Evolutionary conservation across 2,113 vertebrate genomes (phyloP).

Genomic region (Fregata magnificens): DNA sequence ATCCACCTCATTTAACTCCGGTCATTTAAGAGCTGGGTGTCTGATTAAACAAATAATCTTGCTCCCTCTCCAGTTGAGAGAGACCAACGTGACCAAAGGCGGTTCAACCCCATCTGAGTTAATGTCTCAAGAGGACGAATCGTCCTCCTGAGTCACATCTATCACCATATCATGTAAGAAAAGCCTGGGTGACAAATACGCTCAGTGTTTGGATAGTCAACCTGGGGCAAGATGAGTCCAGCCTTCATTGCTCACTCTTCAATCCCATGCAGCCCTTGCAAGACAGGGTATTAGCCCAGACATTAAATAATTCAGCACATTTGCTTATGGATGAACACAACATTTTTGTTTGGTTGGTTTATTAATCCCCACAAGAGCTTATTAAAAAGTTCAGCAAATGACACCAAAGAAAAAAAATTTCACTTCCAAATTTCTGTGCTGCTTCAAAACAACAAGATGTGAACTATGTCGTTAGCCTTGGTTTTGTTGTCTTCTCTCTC

Average conservation of each 20-base stretch:
- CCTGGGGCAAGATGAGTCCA: background rate
- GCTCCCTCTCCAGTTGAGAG: background rate
- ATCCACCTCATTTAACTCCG: background rate
- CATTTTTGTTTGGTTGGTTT: background rate
- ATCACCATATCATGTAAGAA: background rate
- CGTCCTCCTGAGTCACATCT: background rate
- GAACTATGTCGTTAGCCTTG: background rate
- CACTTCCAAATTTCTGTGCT: background rate
- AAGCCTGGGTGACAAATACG: background rate
- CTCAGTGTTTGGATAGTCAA: accelerated
- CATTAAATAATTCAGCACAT: background rate
- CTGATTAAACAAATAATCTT: background rate
- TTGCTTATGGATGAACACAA: background rate
- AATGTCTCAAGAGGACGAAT: background rate
- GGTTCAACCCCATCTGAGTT: background rate
- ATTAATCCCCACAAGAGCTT: background rate
- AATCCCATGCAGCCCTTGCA: background rate
- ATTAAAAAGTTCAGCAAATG: background rate
- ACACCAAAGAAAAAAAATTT: background rate
- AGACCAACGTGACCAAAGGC: background rate
- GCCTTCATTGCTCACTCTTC: background rate
- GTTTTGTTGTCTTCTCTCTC: background rate
- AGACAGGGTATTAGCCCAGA: background rate
- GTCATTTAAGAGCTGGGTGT: background rate
- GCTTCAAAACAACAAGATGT: background rate